Conservation (phyloP, 2,113 vertebrate genomes). For the Motacilla alba region DNA sequence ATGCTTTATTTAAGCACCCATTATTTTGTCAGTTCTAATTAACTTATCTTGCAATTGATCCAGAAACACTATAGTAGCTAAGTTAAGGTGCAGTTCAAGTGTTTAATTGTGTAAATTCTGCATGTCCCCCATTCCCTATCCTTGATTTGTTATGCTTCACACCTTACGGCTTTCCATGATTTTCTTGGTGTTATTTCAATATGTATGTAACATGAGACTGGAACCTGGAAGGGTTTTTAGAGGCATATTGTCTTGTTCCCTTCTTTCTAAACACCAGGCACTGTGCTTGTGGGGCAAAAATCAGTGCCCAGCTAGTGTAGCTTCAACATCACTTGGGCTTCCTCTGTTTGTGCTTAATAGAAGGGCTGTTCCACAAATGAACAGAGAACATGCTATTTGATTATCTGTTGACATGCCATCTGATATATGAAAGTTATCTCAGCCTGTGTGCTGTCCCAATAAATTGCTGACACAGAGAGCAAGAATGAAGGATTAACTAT, state of each 20-base stretch:
- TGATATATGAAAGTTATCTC: neutral
- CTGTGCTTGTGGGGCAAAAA: neutral
- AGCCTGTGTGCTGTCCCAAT: neutral
- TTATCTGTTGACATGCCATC: neutral
- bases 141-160: neutral
- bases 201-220: neutral
- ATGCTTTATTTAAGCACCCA: neutral
- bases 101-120: neutral
- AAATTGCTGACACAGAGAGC: neutral
- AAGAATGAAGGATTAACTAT: neutral
- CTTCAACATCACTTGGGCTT: neutral
- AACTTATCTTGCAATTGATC: neutral
- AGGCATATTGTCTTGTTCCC: neutral
- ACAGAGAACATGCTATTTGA: neutral
- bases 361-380: neutral
- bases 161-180: neutral
- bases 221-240: neutral
- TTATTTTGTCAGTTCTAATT: neutral
- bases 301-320: neutral
- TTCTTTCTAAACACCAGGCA: neutral
- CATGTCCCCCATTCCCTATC: too few relatives aligned
- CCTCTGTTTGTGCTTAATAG: neutral
- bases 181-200: neutral
- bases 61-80: neutral
- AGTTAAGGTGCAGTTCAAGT: neutral